These are phyloP conservation scores for Cyprinodon diabolis DNA, from an alignment of 2,797 vertebrate species.

Conservation along the genomic window DNA sequence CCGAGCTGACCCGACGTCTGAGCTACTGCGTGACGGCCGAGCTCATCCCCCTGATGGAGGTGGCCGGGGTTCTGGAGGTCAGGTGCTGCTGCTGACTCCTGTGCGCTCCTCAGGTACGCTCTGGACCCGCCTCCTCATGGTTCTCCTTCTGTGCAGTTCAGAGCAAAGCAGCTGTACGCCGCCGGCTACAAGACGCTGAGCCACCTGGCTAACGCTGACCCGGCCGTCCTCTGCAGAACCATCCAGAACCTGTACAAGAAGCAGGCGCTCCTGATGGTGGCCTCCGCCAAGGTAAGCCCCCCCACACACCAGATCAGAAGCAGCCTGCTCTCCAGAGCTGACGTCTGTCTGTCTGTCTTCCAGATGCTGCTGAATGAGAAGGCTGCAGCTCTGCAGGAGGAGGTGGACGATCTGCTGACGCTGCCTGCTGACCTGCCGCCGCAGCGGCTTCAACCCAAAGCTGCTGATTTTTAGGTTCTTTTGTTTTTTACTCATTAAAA, in stretches of 20 bases:
- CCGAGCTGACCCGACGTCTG: slow-evolving; percentile 86
- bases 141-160: slow-evolving; percentile 72
- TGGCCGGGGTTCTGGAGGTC: slow-evolving; percentile 93
- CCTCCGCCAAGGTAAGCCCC: slow-evolving; percentile 88
- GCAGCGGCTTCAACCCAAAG: not conserved
- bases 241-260: slow-evolving; percentile 85
- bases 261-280: slow-evolving; percentile 90
- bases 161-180: slow-evolving; percentile 91
- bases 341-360: slow-evolving; percentile 40
- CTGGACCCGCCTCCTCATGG: not conserved
- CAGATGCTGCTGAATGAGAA: slow-evolving; percentile 96
- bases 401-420: slow-evolving; percentile 88
- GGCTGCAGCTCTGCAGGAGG: slow-evolving; percentile 91
- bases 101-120: not conserved
- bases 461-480: too few species aligned
- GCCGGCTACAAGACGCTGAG: slow-evolving; percentile 89
- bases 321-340: not conserved
- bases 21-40: slow-evolving; percentile 93
- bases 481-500: too few species aligned
- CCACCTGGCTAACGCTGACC: slow-evolving; percentile 90
- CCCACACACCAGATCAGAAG: not conserved
- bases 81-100: slow-evolving; percentile 2
- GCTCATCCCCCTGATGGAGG: slow-evolving; percentile 96
- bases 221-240: slow-evolving; percentile 77
- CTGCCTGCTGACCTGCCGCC: slow-evolving; percentile 80